phyloP scores from a whole-genome alignment of 1,140 invertebrate species.

The Danaus melanippus region DNA sequence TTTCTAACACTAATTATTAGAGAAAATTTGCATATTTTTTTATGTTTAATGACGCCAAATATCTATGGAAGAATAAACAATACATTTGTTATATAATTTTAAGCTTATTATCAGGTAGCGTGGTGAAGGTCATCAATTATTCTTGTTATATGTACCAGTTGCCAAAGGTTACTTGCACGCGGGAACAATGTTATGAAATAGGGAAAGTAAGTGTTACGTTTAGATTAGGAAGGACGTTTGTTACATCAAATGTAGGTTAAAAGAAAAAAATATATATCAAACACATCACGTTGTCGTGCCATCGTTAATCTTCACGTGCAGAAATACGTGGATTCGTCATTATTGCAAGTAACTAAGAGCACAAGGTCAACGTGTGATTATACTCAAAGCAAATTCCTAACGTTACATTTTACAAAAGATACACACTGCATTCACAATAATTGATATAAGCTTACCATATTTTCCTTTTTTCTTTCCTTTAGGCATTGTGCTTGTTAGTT shows the following conservation, averaged over 20 bases:
- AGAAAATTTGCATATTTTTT: neutral
- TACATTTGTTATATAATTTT: slow-evolving; percentile 18
- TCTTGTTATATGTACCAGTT: slow-evolving; percentile 6
- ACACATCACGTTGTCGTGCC: neutral
- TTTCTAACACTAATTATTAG: neutral
- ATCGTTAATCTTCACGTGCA: slow-evolving; percentile 10
- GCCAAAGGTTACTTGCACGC: slow-evolving; percentile 24
- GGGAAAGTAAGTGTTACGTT: slow-evolving; percentile 27
- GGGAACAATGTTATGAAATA: slow-evolving; percentile 32
- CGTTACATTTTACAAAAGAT: slow-evolving; percentile 7
- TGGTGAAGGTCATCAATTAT: slow-evolving; percentile 14
- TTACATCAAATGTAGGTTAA: no score
- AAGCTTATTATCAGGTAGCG: slow-evolving; percentile 4
- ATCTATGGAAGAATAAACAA: slow-evolving; percentile 6
- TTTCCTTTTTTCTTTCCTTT: slow-evolving; percentile 71
- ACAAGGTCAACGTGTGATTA: slow-evolving; percentile 69
- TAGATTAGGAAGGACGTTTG: no score
- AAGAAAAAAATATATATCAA: no score
- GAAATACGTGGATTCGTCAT: slow-evolving; percentile 47
- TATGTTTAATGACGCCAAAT: slow-evolving; percentile 3
- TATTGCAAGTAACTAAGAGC: slow-evolving; percentile 37
- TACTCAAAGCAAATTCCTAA: slow-evolving; percentile 52
- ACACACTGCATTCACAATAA: neutral
- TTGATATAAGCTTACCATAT: slow-evolving; percentile 50
- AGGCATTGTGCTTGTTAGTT: slow-evolving; percentile 56